A percentile compares a stretch with the other conserved stretches of the same genome.
phyloP scores from a whole-genome alignment of 1,140 invertebrate species.

The Cotesia vestalis region DNA sequence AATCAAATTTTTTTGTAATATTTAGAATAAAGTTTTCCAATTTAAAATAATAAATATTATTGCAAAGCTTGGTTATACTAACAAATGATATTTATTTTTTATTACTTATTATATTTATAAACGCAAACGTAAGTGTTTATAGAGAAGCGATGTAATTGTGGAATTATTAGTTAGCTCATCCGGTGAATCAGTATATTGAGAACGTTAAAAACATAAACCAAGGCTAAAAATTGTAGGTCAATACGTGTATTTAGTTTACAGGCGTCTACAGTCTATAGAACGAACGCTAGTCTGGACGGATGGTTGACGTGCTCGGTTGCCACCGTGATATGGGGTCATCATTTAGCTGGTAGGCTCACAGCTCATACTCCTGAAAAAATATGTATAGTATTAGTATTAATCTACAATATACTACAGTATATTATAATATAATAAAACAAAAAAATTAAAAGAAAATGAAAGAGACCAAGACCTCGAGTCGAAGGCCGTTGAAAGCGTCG shows the following conservation, averaged over 20 bases:
- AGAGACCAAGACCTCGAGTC: constrained; percentile 23
- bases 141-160: neutral
- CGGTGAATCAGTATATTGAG: constrained; percentile 16
- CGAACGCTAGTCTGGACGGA: neutral
- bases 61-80: no score
- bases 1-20: no score
- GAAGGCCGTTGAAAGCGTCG: constrained; percentile 28
- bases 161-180: constrained; percentile 18
- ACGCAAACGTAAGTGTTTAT: neutral
- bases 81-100: no score
- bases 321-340: constrained; percentile 19
- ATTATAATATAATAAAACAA: neutral
- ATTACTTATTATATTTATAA: neutral
- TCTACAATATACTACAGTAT: no score
- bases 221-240: constrained; percentile 24
- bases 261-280: neutral
- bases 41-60: no score
- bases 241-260: constrained; percentile 18
- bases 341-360: constrained; percentile 14
- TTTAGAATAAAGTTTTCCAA: no score
- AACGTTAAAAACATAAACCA: constrained; percentile 22
- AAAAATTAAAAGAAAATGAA: no score
- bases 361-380: constrained; percentile 8
- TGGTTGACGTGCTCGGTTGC: neutral
- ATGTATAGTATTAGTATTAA: no score